Evolutionary conservation across 2,888 invertebrate species (phyloP).

Genomic region (Pegoplata infirma): DNA sequence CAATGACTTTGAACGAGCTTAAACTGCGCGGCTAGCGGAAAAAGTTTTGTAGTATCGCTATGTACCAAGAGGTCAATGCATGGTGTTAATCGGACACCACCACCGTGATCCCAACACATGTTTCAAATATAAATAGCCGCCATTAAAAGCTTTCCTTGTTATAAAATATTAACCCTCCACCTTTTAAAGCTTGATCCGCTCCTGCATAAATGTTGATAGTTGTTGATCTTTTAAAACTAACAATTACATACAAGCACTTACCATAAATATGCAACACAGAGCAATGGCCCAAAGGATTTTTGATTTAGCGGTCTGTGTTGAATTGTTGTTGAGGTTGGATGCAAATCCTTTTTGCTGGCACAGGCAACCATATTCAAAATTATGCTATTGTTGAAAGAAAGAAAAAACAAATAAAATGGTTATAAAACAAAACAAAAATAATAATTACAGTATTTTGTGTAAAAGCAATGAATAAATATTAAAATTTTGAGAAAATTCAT

Average conservation of each 20-base stretch:
- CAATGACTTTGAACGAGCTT: no score
- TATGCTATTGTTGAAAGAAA: slow-evolving; percentile 31
- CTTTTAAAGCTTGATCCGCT: no score
- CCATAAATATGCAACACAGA: slow-evolving; percentile 86
- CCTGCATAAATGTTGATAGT: not conserved
- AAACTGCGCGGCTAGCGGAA: no score
- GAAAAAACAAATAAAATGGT: not conserved
- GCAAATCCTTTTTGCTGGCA: slow-evolving; percentile 73
- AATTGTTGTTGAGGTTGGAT: slow-evolving; percentile 70
- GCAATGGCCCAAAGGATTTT: slow-evolving; percentile 83
- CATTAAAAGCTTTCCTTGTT: no score
- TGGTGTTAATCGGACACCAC: no score
- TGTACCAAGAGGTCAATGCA: no score
- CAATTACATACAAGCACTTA: slow-evolving; percentile 74
- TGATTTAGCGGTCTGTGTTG: slow-evolving; percentile 80
- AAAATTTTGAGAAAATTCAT: no score
- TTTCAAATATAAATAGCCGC: no score
- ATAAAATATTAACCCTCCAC: no score
- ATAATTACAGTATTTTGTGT: not conserved
- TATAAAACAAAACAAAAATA: not conserved
- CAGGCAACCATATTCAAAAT: slow-evolving; percentile 65
- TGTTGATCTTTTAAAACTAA: slow-evolving; percentile 35
- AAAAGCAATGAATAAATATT: slow-evolving; percentile 39
- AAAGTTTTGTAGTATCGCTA: no score
- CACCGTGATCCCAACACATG: no score